Percentiles rank a stretch among this genome's conserved stretches.
These are phyloP conservation scores for Nomada hirtipes DNA, from an alignment of 2,888 invertebrate species.

Conservation along the genomic window DNA sequence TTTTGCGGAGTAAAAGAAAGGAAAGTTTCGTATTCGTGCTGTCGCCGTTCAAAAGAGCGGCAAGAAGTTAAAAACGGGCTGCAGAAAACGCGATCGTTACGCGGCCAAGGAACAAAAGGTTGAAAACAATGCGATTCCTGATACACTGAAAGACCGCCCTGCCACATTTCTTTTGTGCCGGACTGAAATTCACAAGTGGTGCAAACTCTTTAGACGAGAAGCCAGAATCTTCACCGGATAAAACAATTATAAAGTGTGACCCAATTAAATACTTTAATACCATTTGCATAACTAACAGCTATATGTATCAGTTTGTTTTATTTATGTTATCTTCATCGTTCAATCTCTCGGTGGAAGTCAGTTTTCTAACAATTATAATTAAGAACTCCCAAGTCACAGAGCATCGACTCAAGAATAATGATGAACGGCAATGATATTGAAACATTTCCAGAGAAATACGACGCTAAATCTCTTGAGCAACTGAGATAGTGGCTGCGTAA, in stretches of 20 bases:
- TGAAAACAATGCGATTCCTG: constrained; percentile 44
- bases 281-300: too few species aligned
- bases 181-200: constrained; percentile 31
- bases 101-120: constrained; percentile 31
- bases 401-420: too few species aligned
- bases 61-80: constrained; percentile 28
- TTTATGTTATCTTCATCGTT: too few species aligned
- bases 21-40: constrained; percentile 20
- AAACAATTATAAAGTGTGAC: neutral
- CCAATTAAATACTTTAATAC: constrained; percentile 4
- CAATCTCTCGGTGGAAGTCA: too few species aligned
- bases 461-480: too few species aligned
- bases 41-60: constrained; percentile 31
- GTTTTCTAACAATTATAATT: too few species aligned
- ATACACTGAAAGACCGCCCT: constrained; percentile 14
- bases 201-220: neutral
- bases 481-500: too few species aligned
- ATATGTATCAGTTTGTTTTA: too few species aligned
- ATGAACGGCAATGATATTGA: too few species aligned
- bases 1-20: constrained; percentile 14
- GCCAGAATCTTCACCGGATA: neutral
- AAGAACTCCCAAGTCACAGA: too few species aligned
- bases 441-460: too few species aligned
- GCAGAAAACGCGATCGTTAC: constrained; percentile 32
- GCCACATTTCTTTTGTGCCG: constrained; percentile 16